Conservation (phyloP, 2,888 invertebrate species). For the Heliconius sara region DNA sequence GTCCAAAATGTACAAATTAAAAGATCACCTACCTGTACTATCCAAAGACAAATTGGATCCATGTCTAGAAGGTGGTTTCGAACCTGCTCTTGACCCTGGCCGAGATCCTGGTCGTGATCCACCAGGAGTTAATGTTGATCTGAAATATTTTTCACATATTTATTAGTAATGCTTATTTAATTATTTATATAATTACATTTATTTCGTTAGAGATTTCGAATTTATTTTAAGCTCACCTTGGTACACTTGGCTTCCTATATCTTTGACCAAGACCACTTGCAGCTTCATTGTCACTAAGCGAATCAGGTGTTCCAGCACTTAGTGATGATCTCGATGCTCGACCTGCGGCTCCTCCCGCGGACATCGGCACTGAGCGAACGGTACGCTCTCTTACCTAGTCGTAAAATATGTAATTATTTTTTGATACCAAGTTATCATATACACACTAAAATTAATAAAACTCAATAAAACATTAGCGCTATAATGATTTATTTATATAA, state of each 20-base stretch:
- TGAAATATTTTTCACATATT: constrained; percentile 54
- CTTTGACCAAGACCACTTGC: constrained; percentile 88
- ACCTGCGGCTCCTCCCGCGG: constrained; percentile 79
- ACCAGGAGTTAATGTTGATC: constrained; percentile 89
- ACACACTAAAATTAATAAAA: constrained; percentile 17
- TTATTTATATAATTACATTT: neutral
- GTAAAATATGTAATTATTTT: constrained; percentile 30
- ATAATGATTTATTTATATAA: constrained; percentile 17
- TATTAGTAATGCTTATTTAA: neutral
- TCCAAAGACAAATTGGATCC: constrained; percentile 96
- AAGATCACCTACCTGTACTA: constrained; percentile 88
- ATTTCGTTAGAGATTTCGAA: neutral
- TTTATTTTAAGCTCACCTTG: constrained; percentile 61
- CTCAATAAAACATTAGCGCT: constrained; percentile 34
- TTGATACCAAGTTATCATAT: neutral
- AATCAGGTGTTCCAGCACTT: constrained; percentile 94
- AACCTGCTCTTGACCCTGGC: constrained; percentile 93
- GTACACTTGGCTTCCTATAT: constrained; percentile 87
- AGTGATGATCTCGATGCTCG: constrained; percentile 90
- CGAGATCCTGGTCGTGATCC: constrained; percentile 93
- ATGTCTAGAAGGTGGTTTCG: constrained; percentile 96
- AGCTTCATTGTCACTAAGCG: constrained; percentile 93
- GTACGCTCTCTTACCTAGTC: constrained; percentile 95
- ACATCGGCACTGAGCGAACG: constrained; percentile 95
- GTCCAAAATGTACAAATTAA: neutral